Conservation (phyloP, 2,113 vertebrate species). For the Dryoscopus gambensis region DNA sequence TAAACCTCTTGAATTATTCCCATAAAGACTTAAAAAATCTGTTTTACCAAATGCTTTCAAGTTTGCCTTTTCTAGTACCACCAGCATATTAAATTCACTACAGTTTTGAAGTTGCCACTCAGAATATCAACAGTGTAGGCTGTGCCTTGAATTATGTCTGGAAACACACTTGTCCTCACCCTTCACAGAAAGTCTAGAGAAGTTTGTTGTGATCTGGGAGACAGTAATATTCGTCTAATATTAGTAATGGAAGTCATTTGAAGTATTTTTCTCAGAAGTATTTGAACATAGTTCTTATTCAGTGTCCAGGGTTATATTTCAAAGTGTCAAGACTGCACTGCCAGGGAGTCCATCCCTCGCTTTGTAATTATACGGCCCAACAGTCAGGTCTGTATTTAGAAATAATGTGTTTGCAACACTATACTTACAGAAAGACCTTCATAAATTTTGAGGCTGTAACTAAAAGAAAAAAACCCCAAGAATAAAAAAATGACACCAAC, state of each 20-base stretch:
- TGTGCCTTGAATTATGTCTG: not conserved
- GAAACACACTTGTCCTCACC: not conserved
- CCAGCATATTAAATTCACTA: not conserved
- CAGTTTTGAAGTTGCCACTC: not conserved
- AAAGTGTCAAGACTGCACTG: not conserved
- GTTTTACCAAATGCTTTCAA: not conserved
- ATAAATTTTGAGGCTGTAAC: not conserved
- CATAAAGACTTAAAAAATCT: not conserved
- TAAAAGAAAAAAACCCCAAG: not conserved
- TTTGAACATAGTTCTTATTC: not conserved
- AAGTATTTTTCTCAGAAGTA: not conserved
- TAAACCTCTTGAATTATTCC: not conserved
- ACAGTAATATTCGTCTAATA: not conserved
- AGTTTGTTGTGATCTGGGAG: not conserved
- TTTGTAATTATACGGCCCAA: not conserved
- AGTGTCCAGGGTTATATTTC: not conserved
- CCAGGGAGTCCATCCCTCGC: not conserved
- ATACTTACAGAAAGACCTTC: not conserved
- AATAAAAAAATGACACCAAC: not conserved
- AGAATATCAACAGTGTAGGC: not conserved
- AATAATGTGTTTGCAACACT: not conserved
- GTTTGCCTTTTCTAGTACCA: not conserved
- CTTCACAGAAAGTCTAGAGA: not conserved
- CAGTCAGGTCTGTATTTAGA: not conserved
- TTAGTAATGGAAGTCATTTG: not conserved